A percentile compares a stretch with the other conserved stretches of the same genome.
phyloP scores from a whole-genome alignment of 2,888 invertebrate species.

The Mermis nigrescens region DNA sequence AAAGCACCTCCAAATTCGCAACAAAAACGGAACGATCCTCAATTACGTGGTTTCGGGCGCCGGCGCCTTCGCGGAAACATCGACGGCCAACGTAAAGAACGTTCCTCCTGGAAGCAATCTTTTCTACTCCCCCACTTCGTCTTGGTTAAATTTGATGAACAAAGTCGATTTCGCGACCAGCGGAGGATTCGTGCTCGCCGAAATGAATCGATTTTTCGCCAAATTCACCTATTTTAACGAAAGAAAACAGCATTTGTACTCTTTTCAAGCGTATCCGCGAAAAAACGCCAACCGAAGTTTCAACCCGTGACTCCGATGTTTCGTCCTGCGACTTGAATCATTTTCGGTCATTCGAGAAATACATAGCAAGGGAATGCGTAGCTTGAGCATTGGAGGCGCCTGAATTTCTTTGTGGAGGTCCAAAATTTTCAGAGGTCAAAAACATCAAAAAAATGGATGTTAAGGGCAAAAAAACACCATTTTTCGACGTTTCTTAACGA shows the following conservation, averaged over 20 bases:
- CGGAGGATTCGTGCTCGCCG: conserved; percentile 35
- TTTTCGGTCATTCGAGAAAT: too few relatives aligned
- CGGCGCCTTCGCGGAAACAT: conserved; percentile 33
- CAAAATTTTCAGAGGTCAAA: too few relatives aligned
- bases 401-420: too few relatives aligned
- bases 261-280: not conserved
- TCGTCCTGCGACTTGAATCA: too few relatives aligned
- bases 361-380: too few relatives aligned
- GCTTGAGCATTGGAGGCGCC: too few relatives aligned
- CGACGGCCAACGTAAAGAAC: conserved; percentile 24
- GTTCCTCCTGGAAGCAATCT: conserved; percentile 27
- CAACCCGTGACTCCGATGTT: too few relatives aligned
- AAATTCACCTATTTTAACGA: not conserved
- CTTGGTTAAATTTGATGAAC: conserved; percentile 18
- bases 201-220: too few relatives aligned
- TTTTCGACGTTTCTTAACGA: too few relatives aligned
- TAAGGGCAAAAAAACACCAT: too few relatives aligned
- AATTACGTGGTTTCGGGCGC: conserved; percentile 36
- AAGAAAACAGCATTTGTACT: not conserved
- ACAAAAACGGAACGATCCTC: conserved; percentile 20
- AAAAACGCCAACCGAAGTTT: too few relatives aligned
- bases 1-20: conserved; percentile 26
- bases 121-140: conserved; percentile 30
- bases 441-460: too few relatives aligned
- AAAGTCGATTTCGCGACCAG: conserved; percentile 23